Percentiles rank a stretch among this genome's conserved stretches.
Conservation (phyloP, 2,113 vertebrate genomes). For the Nansenia antarctica region DNA sequence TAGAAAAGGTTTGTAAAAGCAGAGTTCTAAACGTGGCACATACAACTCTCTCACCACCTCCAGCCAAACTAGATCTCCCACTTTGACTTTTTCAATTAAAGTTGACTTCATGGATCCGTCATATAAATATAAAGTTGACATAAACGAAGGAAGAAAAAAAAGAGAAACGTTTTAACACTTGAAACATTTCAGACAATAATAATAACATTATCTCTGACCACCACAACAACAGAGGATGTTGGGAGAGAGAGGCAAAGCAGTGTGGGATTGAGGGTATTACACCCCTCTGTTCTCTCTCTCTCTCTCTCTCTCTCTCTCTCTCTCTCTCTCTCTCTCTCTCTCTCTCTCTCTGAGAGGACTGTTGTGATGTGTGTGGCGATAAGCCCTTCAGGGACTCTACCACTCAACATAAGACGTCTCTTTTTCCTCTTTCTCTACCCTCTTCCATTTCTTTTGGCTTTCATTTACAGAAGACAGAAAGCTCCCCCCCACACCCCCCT, state of each 20-base stretch:
- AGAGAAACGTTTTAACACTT: background rate
- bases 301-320: too few species aligned
- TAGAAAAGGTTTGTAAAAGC: slow-evolving; percentile 35
- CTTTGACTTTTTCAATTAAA: slow-evolving; percentile 2
- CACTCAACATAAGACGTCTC: too few species aligned
- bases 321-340: too few species aligned
- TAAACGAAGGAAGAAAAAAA: too few species aligned
- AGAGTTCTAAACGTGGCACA: background rate
- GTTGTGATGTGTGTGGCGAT: slow-evolving; percentile 25
- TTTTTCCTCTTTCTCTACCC: too few species aligned
- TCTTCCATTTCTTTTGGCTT: too few species aligned
- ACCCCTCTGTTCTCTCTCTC: too few species aligned
- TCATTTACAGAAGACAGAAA: too few species aligned
- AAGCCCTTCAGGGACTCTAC: too few species aligned
- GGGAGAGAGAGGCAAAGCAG: slow-evolving; percentile 27
- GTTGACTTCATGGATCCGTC: background rate
- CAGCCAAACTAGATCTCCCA: background rate
- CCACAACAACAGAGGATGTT: slow-evolving; percentile 3
- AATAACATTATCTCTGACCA: slow-evolving; percentile 28
- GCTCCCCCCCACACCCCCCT: too few species aligned
- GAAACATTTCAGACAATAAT: background rate
- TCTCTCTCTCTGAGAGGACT: slow-evolving; percentile 8
- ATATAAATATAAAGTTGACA: too few species aligned
- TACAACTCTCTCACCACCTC: background rate
- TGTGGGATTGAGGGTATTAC: too few species aligned